Base-by-base conservation (phyloP, 2,888 invertebrate genomes). In the Orthosia incerta region DNA sequence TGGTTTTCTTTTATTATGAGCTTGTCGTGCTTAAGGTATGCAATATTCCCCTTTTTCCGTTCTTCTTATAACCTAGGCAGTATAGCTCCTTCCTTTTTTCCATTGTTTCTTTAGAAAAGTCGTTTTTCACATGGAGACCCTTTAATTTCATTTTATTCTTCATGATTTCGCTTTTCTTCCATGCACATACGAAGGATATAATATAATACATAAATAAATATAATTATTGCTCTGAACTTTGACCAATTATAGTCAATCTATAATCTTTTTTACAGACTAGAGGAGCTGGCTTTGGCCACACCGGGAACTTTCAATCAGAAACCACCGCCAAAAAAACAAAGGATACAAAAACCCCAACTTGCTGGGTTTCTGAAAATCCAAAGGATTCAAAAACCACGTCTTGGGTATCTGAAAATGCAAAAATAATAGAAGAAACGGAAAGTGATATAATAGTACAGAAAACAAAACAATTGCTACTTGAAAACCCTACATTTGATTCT, bases 211-310 rank as follows among this genome's bases (percentile, higher is more conserved):
- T n/a, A n/a, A n/a, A n/a, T n/a, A n/a, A n/a, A n/a, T n/a, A n/a
- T n/a, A n/a, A n/a, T n/a, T n/a, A 18, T 68, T 71, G 60, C 60
- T 71, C 18, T 72, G 26, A 50, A 48, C 16, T 4, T 45, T 15
- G 12, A n/a, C 3, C 23, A 13, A 53, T 7, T 18, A 60, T 20
- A 11, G 3, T 20, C 13, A 62, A 51, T 57, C 2, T 46, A 50
- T 16, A 20, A 64, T 9, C 1, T 26, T 26, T 62, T 26, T 69
- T 59, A 13, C 66, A 83, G 81, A 0, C 53, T 5, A 57, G 23
- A 48, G 57, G 74, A 15, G 74, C 68, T 1, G 85, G 83, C 1
- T 64, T 83, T 0, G 83, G 83, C 3, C 83, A 74, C n/a, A 23
- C 4, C 5, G 39, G n/a, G 0, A 23, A 16, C 5, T 0, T 7